A percentile compares a stretch with the other conserved stretches of the same genome.
Conservation (phyloP, 2,797 vertebrate genomes). For the Rhabdomys pumilio region DNA sequence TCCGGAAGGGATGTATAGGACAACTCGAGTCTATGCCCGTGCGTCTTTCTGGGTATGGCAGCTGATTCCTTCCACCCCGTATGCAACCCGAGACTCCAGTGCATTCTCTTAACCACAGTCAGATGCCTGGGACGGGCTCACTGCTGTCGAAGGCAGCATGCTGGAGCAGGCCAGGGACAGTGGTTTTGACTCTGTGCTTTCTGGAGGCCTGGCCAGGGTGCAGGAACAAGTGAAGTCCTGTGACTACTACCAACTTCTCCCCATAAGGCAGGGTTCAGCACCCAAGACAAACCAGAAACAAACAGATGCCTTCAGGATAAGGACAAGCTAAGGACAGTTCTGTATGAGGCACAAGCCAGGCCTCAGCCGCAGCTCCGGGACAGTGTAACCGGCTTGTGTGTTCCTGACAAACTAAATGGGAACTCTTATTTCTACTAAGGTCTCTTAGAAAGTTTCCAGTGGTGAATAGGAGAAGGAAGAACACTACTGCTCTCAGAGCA, state of each 20-base stretch:
- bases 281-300: neutral
- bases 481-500: neutral
- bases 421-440: too few relatives aligned
- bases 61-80: neutral
- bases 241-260: too few relatives aligned
- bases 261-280: neutral
- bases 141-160: rapidly evolving
- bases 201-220: neutral
- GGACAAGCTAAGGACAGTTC: neutral
- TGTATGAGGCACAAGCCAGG: neutral
- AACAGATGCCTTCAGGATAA: neutral
- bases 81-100: neutral
- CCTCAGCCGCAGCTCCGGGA: neutral
- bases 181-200: too few relatives aligned
- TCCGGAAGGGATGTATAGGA: too few relatives aligned
- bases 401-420: neutral
- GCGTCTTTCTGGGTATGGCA: neutral
- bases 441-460: neutral
- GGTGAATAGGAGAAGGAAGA: too few relatives aligned
- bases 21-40: neutral
- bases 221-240: neutral
- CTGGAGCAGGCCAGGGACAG: rapidly evolving
- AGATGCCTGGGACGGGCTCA: rapidly evolving
- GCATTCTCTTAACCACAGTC: neutral
- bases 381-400: neutral